phyloP scores from a whole-genome alignment of 2,888 invertebrate species.

The Sclerodermus sp. region DNA sequence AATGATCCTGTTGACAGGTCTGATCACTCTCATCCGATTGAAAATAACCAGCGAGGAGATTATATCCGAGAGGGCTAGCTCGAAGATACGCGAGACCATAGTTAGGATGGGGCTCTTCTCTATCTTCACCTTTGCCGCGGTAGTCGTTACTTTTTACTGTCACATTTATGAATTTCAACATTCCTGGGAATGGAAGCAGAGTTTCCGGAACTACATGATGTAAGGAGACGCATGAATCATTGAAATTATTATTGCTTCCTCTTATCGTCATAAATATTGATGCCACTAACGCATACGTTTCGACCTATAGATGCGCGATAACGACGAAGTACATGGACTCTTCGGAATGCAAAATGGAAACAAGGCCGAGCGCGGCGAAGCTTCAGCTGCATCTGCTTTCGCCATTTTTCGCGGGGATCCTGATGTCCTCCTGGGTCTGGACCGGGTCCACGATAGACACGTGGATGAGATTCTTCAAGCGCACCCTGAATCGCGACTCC shows the following conservation, averaged over 20 bases:
- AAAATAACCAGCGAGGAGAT: slow-evolving; percentile 82
- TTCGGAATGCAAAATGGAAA: slow-evolving; percentile 68
- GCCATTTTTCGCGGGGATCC: slow-evolving; percentile 80
- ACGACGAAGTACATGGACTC: slow-evolving; percentile 46
- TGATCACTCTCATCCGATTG: slow-evolving; percentile 76
- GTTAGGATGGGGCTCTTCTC: slow-evolving; percentile 83
- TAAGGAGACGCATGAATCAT: slow-evolving; percentile 59
- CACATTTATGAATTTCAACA: slow-evolving; percentile 82
- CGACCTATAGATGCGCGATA: slow-evolving; percentile 56
- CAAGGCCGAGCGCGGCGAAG: slow-evolving; percentile 79
- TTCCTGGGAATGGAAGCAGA: slow-evolving; percentile 73
- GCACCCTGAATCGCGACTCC: slow-evolving; percentile 72
- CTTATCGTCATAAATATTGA: neutral
- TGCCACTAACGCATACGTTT: neutral
- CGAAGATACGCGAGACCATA: slow-evolving; percentile 85
- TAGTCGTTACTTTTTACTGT: slow-evolving; percentile 78
- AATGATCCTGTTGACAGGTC: slow-evolving; percentile 60
- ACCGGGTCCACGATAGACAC: slow-evolving; percentile 80
- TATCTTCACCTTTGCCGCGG: slow-evolving; percentile 74
- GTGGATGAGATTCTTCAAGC: slow-evolving; percentile 83
- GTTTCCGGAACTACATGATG: slow-evolving; percentile 80
- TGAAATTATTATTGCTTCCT: neutral
- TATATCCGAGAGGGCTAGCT: slow-evolving; percentile 80
- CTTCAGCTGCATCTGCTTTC: slow-evolving; percentile 80
- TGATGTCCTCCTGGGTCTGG: slow-evolving; percentile 95